Percentiles rank a stretch among this genome's conserved stretches.
These are phyloP conservation scores for Morone chrysops DNA, from an alignment of 2,113 vertebrate species.

Conservation along the genomic window DNA sequence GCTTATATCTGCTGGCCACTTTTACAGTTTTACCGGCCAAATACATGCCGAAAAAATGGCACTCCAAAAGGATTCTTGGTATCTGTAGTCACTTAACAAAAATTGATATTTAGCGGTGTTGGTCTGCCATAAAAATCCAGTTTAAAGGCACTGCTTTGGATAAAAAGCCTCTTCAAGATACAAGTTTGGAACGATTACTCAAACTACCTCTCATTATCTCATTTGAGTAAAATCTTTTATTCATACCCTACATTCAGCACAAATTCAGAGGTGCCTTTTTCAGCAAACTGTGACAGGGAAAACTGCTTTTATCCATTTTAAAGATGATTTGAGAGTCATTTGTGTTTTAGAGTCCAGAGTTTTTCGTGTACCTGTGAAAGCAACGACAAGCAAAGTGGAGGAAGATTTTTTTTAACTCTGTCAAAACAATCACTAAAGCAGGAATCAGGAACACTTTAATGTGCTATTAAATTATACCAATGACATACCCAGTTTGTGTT, in stretches of 20 bases:
- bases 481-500: not conserved
- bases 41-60: not conserved
- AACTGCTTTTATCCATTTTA: not conserved
- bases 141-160: not conserved
- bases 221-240: not conserved
- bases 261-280: not conserved
- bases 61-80: not conserved
- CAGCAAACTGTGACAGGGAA: not conserved
- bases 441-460: not conserved
- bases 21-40: not conserved
- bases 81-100: not conserved
- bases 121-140: not conserved
- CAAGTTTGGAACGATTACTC: not conserved
- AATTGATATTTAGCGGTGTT: not conserved
- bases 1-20: not conserved
- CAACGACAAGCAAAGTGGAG: not conserved
- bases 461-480: not conserved
- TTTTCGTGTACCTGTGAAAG: not conserved
- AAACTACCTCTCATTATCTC: not conserved
- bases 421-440: too few species aligned
- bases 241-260: not conserved
- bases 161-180: not conserved
- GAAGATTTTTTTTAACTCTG: not conserved
- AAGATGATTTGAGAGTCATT: not conserved
- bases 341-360: not conserved